Percentiles rank a stretch among this genome's conserved stretches.
Evolutionary conservation across 1,140 invertebrate genomes (phyloP).

Genomic region (Saccostrea glomerata): DNA sequence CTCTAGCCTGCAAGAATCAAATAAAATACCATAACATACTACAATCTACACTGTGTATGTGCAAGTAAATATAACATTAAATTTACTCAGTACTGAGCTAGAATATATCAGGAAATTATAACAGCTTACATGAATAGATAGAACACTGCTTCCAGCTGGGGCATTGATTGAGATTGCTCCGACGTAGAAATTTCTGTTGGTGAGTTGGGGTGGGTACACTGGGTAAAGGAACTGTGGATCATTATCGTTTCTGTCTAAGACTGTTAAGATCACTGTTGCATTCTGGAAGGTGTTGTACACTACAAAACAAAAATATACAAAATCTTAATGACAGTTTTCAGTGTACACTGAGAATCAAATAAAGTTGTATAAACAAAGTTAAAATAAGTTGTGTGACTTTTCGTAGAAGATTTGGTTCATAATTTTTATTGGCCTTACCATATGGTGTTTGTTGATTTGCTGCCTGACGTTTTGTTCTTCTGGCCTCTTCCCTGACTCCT

Average conservation of each 20-base stretch:
- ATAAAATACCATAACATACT: not conserved
- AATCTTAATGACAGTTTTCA: not conserved
- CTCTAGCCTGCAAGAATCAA: constrained; percentile 52
- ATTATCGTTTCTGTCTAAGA: constrained; percentile 93
- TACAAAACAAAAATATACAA: constrained; percentile 43
- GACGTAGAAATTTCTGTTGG: constrained; percentile 29
- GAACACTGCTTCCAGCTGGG: constrained; percentile 27
- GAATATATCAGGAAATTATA: not conserved
- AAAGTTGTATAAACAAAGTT: not conserved
- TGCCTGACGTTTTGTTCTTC: constrained; percentile 35
- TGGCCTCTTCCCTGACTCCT: constrained; percentile 28
- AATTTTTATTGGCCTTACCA: not conserved
- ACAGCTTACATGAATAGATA: constrained; percentile 30
- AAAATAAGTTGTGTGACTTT: no score
- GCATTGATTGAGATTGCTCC: constrained; percentile 45
- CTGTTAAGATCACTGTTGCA: constrained; percentile 87
- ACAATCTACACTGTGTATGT: not conserved
- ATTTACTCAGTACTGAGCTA: not conserved
- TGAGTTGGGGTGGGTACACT: constrained; percentile 62
- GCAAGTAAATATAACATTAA: no score
- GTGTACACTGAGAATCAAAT: not conserved
- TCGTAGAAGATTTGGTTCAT: not conserved
- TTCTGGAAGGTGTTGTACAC: constrained; percentile 58
- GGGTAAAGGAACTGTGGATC: constrained; percentile 88
- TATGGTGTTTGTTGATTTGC: constrained; percentile 15